Evolutionary conservation across 2,113 vertebrate species (phyloP), one percentile per base, ranked within the genome.

Genomic region (Gnathonemus echidnorhynchus): DNA sequence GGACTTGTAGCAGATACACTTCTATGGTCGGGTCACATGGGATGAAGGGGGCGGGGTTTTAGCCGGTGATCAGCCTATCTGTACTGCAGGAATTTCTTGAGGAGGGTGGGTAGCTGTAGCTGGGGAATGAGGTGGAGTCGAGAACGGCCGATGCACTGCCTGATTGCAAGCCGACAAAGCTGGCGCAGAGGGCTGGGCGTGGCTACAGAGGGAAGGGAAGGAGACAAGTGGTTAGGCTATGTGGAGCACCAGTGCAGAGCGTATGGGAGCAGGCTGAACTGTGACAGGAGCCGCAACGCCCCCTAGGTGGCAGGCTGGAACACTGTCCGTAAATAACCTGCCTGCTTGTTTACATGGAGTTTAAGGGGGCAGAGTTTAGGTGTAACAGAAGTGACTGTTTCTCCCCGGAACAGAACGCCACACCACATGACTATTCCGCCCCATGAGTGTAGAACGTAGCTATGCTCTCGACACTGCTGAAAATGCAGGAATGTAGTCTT

Each of bases 61-160:
- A 56, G 50, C 86, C 8, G 2, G 46, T 4, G 13, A n/a, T 53
- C 17, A 3, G 21, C 74, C 95, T 97, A 97, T 96, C 96, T 95
- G 85, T 98, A 96, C 91, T 97, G 97, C 56, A 98, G 94, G 95
- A 97, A 98, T 91, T 96, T 94, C 94, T 97, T 96, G 88, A 98
- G 93, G 70, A 97, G 93, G 0, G 94, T 97, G 89, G 97, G 97
- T 90, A 98, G 80, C 92, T 96, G 96, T 13, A 98, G 96, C 27
- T 97, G 96, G 49, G 96, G 95, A 91, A 98, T 95, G 42, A 97
- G 96, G 90, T 97, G 96, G 31, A 97, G 92, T 42, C 96, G 95
- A 3, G 96, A 90, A 89, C 95, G 95, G 90, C 97, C 97, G 48
- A 98, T 88, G 92, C 92, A 96, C 88, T 93, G 95, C 91, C 97